A percentile compares a stretch with the other conserved stretches of the same genome.
phyloP scores from a whole-genome alignment of 2,113 vertebrate genomes.

The Pelobates fuscus region DNA sequence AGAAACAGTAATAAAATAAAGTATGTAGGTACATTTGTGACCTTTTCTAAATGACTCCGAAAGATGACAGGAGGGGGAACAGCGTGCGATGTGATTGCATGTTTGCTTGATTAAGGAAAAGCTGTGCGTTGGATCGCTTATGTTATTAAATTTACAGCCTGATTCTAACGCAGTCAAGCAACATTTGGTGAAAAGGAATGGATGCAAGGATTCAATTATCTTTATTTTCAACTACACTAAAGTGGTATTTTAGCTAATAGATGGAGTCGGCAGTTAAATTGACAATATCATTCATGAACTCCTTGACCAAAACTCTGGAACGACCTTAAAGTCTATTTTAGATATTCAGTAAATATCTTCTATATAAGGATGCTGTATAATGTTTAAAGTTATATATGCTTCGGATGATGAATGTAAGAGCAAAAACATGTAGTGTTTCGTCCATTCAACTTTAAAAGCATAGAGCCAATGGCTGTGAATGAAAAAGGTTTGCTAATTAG shows the following conservation, averaged over 20 bases:
- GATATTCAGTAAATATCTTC: too few species aligned
- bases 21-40: too few species aligned
- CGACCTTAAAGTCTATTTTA: background rate
- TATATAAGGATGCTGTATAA: too few species aligned
- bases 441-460: background rate
- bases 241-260: conserved; percentile 59
- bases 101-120: conserved; percentile 28
- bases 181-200: conserved; percentile 57
- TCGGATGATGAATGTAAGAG: background rate
- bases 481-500: too few species aligned
- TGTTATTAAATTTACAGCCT: conserved; percentile 53
- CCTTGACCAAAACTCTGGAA: background rate
- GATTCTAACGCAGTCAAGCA: conserved; percentile 57
- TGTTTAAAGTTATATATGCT: too few species aligned
- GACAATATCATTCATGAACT: conserved; percentile 24
- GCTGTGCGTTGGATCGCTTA: conserved; percentile 41
- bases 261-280: conserved; percentile 53
- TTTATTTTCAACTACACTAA: conserved; percentile 48
- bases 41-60: too few species aligned
- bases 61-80: too few species aligned
- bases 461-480: too few species aligned
- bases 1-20: too few species aligned
- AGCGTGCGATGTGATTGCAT: background rate
- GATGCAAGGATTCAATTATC: conserved; percentile 59
- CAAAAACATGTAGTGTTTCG: background rate